These are phyloP conservation scores for Macrostomum lignano DNA, from an alignment of 1,140 invertebrate genomes.

Conservation along the genomic window DNA sequence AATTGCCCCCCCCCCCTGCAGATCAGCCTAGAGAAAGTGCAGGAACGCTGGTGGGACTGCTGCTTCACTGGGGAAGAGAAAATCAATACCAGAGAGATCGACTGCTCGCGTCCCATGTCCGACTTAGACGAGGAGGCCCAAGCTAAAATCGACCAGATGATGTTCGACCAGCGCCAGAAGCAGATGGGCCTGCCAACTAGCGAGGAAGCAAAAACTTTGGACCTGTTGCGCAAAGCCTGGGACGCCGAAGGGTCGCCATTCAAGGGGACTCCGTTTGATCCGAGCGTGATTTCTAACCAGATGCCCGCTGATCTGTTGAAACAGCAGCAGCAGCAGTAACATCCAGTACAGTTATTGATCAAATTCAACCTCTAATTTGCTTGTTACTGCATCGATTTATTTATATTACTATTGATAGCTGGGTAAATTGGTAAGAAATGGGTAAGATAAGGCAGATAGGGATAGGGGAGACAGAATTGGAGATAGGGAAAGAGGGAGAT, in stretches of 20 bases:
- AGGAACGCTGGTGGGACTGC: slow-evolving; percentile 54
- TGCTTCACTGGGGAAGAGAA: slow-evolving; percentile 39
- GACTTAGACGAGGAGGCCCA: slow-evolving; percentile 48
- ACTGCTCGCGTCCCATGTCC: slow-evolving; percentile 44
- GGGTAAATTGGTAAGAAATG: no score
- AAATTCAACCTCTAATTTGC: no score
- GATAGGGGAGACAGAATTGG: no score
- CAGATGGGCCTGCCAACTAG: slow-evolving; percentile 36
- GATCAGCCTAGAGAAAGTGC: slow-evolving; percentile 43
- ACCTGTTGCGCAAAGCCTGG: slow-evolving; percentile 46
- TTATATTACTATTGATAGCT: no score
- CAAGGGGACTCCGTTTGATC: slow-evolving; percentile 46
- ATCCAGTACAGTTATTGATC: no score
- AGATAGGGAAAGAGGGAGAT: no score
- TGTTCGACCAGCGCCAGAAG: slow-evolving; percentile 45
- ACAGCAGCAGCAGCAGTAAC: no score
- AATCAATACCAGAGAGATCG: slow-evolving; percentile 45
- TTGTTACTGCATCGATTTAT: no score
- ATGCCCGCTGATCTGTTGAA: no score
- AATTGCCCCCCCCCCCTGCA: slow-evolving; percentile 14
- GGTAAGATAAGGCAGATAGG: no score
- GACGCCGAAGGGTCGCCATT: slow-evolving; percentile 54
- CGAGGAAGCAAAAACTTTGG: slow-evolving; percentile 37
- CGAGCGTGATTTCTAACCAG: no score
- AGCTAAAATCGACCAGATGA: slow-evolving; percentile 48